Evolutionary conservation across 2,113 vertebrate genomes (phyloP), one percentile per base, ranked within the genome.

Genomic region (Eubucco bourcierii): DNA sequence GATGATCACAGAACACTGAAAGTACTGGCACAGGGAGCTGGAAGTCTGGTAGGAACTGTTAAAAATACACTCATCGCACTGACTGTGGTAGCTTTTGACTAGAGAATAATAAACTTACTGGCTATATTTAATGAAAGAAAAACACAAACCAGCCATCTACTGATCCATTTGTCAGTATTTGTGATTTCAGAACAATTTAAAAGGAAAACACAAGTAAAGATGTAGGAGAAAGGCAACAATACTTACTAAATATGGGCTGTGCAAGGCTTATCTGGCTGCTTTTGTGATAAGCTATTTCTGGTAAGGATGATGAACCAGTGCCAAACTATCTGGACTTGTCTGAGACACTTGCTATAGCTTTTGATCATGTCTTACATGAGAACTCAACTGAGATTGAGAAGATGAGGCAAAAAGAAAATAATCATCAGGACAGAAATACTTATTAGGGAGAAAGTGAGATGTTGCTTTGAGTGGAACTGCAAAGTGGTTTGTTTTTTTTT

Each of bases 51-150:
- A 90, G 63, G 66, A 90, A 88, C 47, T 3, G 4, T 90, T 78
- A 90, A 58, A 93, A 96, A 95, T 86, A 94, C 20, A 78, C 44
- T 12, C 85, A 65, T 96, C 85, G 86, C 18, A 7, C 12, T 65
- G 76, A 68, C 65, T 44, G 33, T 88, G 37, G 82, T 93, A 80
- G 82, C 24, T 88, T 95, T 95, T 95, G 83, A 96, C 91, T 77
- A 74, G 65, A 93, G 88, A 96, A 95, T 94, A 96, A 95, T 91
- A 95, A 96, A 95, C 93, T 86, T 84, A 37, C 1, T 2, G 85
- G 53, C 61, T 95, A 90, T 88, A 91, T 95, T 90, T 95, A 94
- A 88, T 78, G 65, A 74, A 95, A 95, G 41, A 83, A 96, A 94
- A 95, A 90, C 53, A 95, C 6, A 59, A 90, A 47, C 7, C 61